Evolutionary conservation across 2,888 invertebrate species (phyloP).

Genomic region (Acleris holmiana): DNA sequence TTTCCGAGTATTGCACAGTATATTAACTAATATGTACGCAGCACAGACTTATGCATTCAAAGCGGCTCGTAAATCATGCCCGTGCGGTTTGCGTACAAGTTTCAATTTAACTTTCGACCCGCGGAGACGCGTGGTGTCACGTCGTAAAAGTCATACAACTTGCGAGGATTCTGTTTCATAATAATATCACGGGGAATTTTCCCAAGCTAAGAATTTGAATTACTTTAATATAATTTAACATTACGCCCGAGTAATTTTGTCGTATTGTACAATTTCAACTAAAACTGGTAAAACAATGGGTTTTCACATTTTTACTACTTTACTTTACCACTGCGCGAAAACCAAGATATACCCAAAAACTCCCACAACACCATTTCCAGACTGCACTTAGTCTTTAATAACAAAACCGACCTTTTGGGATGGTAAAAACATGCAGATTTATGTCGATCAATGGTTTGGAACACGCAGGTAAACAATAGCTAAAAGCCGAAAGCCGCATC

Average conservation of each 20-base stretch:
- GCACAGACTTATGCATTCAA: slow-evolving; percentile 61
- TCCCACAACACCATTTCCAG: not conserved
- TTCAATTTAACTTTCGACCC: slow-evolving; percentile 79
- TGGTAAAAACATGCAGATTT: slow-evolving; percentile 31
- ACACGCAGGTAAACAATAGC: slow-evolving; percentile 75
- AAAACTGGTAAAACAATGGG: too few relatives aligned
- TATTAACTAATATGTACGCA: slow-evolving; percentile 12
- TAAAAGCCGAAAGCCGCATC: slow-evolving; percentile 81
- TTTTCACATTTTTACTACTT: too few relatives aligned
- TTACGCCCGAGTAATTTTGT: too few relatives aligned
- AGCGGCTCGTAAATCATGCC: slow-evolving; percentile 70
- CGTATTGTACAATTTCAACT: too few relatives aligned
- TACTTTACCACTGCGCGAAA: not conserved
- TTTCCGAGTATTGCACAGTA: not conserved
- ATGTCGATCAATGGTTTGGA: slow-evolving; percentile 40
- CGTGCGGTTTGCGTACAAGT: slow-evolving; percentile 75
- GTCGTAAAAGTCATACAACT: slow-evolving; percentile 53
- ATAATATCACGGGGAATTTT: slow-evolving; percentile 1
- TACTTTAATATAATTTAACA: not conserved
- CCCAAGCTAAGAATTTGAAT: not conserved
- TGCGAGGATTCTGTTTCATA: slow-evolving; percentile 40
- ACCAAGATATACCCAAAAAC: not conserved
- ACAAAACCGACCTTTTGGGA: too few relatives aligned
- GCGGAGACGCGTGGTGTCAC: slow-evolving; percentile 53
- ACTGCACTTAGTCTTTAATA: not conserved